Evolutionary conservation across 2,797 vertebrate species (phyloP), one percentile per base, ranked within the genome.

Genomic region (Rallus crepitans): DNA sequence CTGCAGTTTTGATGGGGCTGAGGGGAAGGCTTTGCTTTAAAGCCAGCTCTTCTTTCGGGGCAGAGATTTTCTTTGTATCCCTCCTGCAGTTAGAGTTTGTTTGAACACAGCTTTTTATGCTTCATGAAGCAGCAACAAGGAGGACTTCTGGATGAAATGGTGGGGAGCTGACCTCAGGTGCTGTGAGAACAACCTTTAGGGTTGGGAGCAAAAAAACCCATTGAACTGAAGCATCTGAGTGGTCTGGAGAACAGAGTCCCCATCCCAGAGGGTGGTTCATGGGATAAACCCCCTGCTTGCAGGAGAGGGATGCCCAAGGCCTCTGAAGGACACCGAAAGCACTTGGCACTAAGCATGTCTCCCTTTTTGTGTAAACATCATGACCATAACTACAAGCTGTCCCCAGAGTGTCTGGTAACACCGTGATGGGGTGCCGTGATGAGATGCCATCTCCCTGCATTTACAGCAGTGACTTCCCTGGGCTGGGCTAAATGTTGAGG

Each of bases 261-360:
- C 16, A 33, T 57, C 52, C 56, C 6, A 3, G 27, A 9, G 1
- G 2, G 14, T 1, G 4, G 28, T 48, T 17, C 4, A 5, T 8
- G 55, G 48, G 64, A 61, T 47, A 37, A 37, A 9, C 16, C 40
- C 6, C 45, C 2, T 9, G 31, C 42, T 8, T 28, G 10, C 69
- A 4, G 48, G 52, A 25, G 70, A 4, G 0, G 17, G 59, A 8
- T 1, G 11, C 23, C n/a, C 4, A 1, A 6, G 69, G 50, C 17
- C 35, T 47, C 6, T 4, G 33, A 50, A 10, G 31, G 48, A 14
- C 9, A 10, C 40, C 14, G 4, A 4, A 33, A 55, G 68, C 9
- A 1, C 37, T 65, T 55, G 9, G 66, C 39, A 5, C 25, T 4
- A 42, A 18, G 40, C 40, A 42, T 14, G 13, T 42, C 8, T 9